Base-by-base conservation (phyloP, 2,888 invertebrate species). In the Drosophila nr. perissopoda region DNA sequence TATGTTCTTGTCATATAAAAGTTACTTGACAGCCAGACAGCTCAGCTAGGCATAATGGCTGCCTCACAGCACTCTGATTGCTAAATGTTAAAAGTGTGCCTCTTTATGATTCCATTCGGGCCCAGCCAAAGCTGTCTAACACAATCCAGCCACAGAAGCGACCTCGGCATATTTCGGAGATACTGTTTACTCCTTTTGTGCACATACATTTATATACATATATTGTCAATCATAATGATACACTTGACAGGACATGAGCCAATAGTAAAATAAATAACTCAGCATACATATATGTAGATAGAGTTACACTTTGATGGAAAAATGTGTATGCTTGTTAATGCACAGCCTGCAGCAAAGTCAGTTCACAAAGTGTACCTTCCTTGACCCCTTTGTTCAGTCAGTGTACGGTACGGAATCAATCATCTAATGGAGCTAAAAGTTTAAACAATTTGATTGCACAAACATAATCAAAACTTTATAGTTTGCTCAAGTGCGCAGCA, bases 11-110 rank as follows among this genome's bases (percentile, higher is more conserved):
- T 42, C 29, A 16, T 18, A 21, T 42, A 21, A 7, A 29, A 42
- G 16, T 42, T 57, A 56, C 56, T 56, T 38, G 56, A 38, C 38
- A 56, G 27, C n/a, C 38, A 8, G 56, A 27, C 56, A 56, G 38
- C 27, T n/a, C 56, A 56, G 38, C 27, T n/a, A 2, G 27, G 13
- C 56, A 56, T n/a, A 38, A 56, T 13, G n/a, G 38, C 27, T 38
- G 54, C 27, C 54, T 36, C 27, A 7, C 4, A 38, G 25, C 27
- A 27, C 38, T 10, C 56, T n/a, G 16, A 6, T 27, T 27, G 27
- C 38, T 5, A 27, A 38, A 38, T n/a, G 27, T 56, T 27, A 13
- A 56, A 56, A n/a, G 21, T 25, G 29, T 31, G 21, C 16, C 29
- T 16, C 21, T 29, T 57, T 42, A 57, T 57, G 40, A 40, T 38